These are phyloP conservation scores for Cerastoderma edule DNA, from an alignment of 2,888 invertebrate genomes.

Conservation along the genomic window DNA sequence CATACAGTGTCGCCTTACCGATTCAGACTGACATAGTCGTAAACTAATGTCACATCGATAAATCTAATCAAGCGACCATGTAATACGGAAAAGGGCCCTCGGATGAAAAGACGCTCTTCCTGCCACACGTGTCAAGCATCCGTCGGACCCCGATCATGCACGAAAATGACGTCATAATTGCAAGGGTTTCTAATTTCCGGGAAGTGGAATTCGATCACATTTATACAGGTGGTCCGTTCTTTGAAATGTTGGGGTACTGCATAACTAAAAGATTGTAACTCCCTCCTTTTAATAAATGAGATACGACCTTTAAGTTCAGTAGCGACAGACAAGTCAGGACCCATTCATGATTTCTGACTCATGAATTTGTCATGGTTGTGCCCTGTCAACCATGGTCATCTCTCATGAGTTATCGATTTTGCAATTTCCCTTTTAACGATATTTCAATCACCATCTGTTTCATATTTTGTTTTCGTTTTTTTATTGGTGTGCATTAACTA, in stretches of 20 bases:
- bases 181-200: not conserved
- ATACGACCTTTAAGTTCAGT: too few relatives aligned
- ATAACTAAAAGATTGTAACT: too few relatives aligned
- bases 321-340: too few relatives aligned
- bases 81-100: constrained; percentile 4
- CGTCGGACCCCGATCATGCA: not conserved
- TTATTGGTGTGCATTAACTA: constrained; percentile 19
- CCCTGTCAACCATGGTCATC: constrained; percentile 5
- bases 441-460: constrained; percentile 22
- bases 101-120: not conserved
- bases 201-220: not conserved
- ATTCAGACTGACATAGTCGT: not conserved
- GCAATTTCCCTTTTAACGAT: constrained; percentile 21
- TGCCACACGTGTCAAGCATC: constrained; percentile 9
- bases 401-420: constrained; percentile 5
- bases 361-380: constrained; percentile 24
- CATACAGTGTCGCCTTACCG: too few relatives aligned
- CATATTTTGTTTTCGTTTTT: constrained; percentile 18
- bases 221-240: too few relatives aligned
- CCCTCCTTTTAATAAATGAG: too few relatives aligned
- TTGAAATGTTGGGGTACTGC: too few relatives aligned
- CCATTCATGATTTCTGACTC: constrained; percentile 14
- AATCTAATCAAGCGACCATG: constrained; percentile 4
- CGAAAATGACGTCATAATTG: constrained; percentile 17
- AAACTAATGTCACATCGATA: constrained; percentile 1